Evolutionary conservation across 2,888 invertebrate genomes (phyloP), one percentile per base, ranked within the genome.

Genomic region (Eulithis prunata): DNA sequence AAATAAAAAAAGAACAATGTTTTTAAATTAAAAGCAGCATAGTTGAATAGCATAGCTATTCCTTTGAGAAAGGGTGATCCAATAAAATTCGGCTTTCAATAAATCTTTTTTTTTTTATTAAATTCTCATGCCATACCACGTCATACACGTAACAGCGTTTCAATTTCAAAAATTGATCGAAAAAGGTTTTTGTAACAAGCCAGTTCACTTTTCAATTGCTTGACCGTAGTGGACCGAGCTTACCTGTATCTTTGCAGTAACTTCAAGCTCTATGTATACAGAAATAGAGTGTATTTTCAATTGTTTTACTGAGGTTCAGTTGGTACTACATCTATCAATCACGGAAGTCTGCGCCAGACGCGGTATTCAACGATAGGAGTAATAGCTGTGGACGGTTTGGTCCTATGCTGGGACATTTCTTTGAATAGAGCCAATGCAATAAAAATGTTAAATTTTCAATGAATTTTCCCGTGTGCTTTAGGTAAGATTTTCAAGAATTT

Each of bases 101-200:
- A 21, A 21, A 21, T 21, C 21, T 21, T 21, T 21, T 21, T 21
- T 21, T 21, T 21, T 21, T 21, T 21, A 21, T 21, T 21, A 21
- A 21, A 21, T 21, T 21, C 21, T 1, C 21, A 21, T 21, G 21
- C 21, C 21, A 21, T 2, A 21, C 21, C 21, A 21, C 21, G 21
- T 14, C 47, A 47, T 7, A 14, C 21, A 21, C 21, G 56, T 51
- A 69, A 68, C 70, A 58, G 66, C 66, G 66, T 75, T 74, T 70
- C 68, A 75, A 67, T 70, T 72, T 73, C 62, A 64, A 75, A 72
- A 77, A 69, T 71, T 68, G 70, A 72, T 66, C 65, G 54, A 70
- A 75, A 73, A 71, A 61, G 53, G 60, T 64, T 73, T 71, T 60
- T 69, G 65, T 69, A 71, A 71, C 71, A 53, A 65, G 69, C 71